These are phyloP conservation scores for Polyploca ridens DNA, from an alignment of 2,888 invertebrate genomes.

Conservation along the genomic window DNA sequence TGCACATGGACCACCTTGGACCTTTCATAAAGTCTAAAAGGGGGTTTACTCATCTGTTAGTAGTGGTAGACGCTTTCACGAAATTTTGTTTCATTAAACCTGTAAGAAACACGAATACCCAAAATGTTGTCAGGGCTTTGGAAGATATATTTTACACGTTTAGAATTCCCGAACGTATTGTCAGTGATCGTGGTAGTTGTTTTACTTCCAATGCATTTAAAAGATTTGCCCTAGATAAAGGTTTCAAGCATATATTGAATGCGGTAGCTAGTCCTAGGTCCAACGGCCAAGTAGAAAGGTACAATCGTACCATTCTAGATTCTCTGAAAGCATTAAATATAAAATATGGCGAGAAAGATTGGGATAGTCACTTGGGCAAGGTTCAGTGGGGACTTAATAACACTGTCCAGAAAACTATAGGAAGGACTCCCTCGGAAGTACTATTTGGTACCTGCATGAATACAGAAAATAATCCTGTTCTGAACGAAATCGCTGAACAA, in stretches of 20 bases:
- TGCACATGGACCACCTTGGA: constrained; percentile 49
- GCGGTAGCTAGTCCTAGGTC: constrained; percentile 17
- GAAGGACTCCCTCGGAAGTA: too few species aligned
- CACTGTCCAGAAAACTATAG: too few species aligned
- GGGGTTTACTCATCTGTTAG: constrained; percentile 30
- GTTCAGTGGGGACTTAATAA: too few species aligned
- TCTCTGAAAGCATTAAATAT: too few species aligned
- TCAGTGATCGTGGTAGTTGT: background rate
- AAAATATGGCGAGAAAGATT: too few species aligned
- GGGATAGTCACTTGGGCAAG: too few species aligned
- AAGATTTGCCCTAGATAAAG: background rate
- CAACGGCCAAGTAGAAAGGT: constrained; percentile 28
- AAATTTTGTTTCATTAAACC: constrained; percentile 22
- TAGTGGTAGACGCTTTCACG: constrained; percentile 17
- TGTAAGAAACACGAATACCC: constrained; percentile 12
- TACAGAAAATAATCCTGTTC: constrained; percentile 16
- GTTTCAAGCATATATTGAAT: constrained; percentile 13
- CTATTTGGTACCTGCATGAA: too few species aligned
- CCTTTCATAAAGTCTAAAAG: constrained; percentile 42
- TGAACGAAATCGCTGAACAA: constrained; percentile 15
- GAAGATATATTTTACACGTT: constrained; percentile 5
- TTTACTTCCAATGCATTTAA: background rate
- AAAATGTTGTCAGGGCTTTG: constrained; percentile 13
- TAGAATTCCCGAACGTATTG: background rate
- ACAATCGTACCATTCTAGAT: constrained; percentile 31